These are phyloP conservation scores for Cyanistes caeruleus DNA, from an alignment of 2,113 vertebrate genomes.

Conservation along the genomic window DNA sequence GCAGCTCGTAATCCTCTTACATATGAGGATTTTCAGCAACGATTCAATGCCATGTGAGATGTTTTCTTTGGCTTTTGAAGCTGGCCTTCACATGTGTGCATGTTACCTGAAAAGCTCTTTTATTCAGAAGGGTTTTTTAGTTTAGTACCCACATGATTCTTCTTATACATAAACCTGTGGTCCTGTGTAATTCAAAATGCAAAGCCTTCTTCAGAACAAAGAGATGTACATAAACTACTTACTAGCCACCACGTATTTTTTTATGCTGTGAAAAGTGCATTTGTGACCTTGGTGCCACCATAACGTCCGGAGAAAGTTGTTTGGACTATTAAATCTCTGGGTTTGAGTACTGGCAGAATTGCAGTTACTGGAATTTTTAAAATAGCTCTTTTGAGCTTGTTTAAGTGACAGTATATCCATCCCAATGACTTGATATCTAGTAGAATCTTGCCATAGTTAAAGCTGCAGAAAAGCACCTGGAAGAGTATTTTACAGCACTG, in stretches of 20 bases:
- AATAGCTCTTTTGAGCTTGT: not conserved
- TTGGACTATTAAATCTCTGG: not conserved
- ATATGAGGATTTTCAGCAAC: constrained; percentile 30
- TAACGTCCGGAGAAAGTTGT: not conserved
- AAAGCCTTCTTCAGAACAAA: not conserved
- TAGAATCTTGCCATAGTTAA: not conserved
- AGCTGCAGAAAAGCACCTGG: not conserved
- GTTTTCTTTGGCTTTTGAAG: constrained; percentile 29
- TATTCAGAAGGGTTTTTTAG: not conserved
- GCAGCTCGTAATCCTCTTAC: constrained; percentile 34
- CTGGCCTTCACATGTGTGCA: not conserved
- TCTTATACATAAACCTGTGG: not conserved
- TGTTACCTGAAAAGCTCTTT: not conserved
- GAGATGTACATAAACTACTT: not conserved
- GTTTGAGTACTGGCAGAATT: not conserved
- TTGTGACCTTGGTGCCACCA: not conserved
- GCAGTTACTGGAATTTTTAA: not conserved
- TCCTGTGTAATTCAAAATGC: not conserved
- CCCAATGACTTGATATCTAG: not conserved
- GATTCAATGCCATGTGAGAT: not conserved
- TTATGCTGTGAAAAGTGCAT: not conserved
- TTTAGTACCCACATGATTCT: not conserved
- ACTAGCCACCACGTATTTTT: not conserved
- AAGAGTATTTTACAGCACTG: not conserved
- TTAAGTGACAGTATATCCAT: not conserved